Evolutionary conservation across 2,797 vertebrate genomes (phyloP).

Genomic region (Scolopax rusticola): DNA sequence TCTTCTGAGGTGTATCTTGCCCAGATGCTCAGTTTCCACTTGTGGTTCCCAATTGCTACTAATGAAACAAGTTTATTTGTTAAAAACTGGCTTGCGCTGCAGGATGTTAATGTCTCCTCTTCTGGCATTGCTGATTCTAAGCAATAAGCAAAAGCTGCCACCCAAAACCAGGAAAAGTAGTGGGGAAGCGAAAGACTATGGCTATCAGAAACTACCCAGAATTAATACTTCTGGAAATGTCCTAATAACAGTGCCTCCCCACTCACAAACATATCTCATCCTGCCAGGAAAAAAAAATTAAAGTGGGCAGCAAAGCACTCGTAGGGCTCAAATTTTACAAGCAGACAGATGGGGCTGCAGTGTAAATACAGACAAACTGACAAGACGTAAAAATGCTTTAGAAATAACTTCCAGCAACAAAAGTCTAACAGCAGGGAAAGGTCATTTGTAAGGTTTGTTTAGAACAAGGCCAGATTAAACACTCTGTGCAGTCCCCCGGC

Average conservation of each 20-base stretch:
- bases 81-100: constrained; percentile 56
- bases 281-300: not conserved
- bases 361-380: not conserved
- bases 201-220: not conserved
- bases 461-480: not conserved
- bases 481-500: not conserved
- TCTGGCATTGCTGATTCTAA: constrained; percentile 65
- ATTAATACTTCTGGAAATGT: not conserved
- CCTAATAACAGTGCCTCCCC: not conserved
- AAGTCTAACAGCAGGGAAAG: not conserved
- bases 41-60: constrained; percentile 33
- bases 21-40: constrained; percentile 14
- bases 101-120: constrained; percentile 64
- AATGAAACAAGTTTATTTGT: constrained; percentile 69
- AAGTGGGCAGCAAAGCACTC: not conserved
- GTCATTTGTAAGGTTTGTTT: not conserved
- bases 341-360: not conserved
- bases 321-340: not conserved
- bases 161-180: constrained; percentile 42
- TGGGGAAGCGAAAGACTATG: not conserved
- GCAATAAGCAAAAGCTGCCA: constrained; percentile 66
- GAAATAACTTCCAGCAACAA: not conserved
- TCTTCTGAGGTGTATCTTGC: not conserved
- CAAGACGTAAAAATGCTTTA: not conserved
- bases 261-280: not conserved